Percentiles rank a stretch among this genome's conserved stretches.
These are phyloP conservation scores for Danio tinwini DNA, from an alignment of 2,797 vertebrate genomes.

Conservation along the genomic window DNA sequence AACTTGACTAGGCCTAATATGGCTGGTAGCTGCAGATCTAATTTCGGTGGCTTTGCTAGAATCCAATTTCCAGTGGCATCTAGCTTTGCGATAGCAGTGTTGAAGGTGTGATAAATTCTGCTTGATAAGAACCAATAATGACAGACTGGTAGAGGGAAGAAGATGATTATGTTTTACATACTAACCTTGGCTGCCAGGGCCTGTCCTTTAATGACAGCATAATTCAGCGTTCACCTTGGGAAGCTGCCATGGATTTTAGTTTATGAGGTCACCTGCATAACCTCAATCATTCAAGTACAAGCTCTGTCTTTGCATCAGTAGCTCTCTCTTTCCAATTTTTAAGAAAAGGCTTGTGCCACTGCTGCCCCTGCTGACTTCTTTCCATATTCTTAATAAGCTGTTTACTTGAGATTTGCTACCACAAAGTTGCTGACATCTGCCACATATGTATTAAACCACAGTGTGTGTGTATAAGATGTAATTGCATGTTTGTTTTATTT, in stretches of 20 bases:
- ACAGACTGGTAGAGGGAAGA: slow-evolving; percentile 77
- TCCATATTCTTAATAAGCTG: not conserved
- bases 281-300: slow-evolving; percentile 86
- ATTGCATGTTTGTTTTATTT: too few relatives aligned
- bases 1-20: slow-evolving; percentile 67
- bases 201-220: slow-evolving; percentile 87
- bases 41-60: slow-evolving; percentile 70
- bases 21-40: slow-evolving; percentile 74
- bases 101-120: slow-evolving; percentile 82
- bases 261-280: slow-evolving; percentile 85
- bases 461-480: not conserved
- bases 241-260: slow-evolving; percentile 84
- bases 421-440: not conserved
- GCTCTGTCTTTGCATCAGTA: slow-evolving; percentile 81
- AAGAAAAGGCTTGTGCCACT: slow-evolving; percentile 42
- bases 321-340: slow-evolving; percentile 64
- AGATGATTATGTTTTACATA: slow-evolving; percentile 86
- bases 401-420: not conserved
- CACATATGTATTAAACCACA: slow-evolving; percentile 10
- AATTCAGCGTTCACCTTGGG: slow-evolving; percentile 87
- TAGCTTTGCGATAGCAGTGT: slow-evolving; percentile 75
- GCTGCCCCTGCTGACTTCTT: slow-evolving; percentile 54
- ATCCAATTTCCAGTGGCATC: slow-evolving; percentile 28
- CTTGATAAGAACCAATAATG: slow-evolving; percentile 80
- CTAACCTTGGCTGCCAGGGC: slow-evolving; percentile 84